Base-by-base conservation (phyloP, 2,113 vertebrate species). In the Chroicocephalus ridibundus region DNA sequence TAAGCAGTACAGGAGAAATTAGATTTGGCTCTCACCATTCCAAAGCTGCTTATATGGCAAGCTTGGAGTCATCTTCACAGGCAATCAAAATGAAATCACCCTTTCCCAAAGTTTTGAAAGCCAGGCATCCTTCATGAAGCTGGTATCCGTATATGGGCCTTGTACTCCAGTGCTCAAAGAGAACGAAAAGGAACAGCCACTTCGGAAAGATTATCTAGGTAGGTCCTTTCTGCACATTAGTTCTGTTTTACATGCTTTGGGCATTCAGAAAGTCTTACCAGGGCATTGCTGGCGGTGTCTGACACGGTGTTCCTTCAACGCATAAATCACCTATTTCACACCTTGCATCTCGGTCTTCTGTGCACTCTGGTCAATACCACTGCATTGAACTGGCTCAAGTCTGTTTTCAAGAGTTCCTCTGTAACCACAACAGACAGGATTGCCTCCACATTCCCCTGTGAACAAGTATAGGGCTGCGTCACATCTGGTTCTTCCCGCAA, bases 381-480 rank as follows among this genome's bases (percentile, higher is more conserved):
- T 27, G 42, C n/a, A 20, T 4, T 34, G 21, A 46, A 36, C 19
- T 3, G 26, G 32, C 60, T 68, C 47, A 71, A 70, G 69, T 26
- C 14, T 36, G 2, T 54, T 81, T 68, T 57, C 60, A 40, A 18
- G 49, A 65, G 24, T 6, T 77, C 11, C 5, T 49, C 75, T 20
- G 51, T 24, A 81, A 74, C 46, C 27, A 75, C 38, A 60, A 21
- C 22, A 77, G 72, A 4, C 21, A 38, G 4, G 19, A 80, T 9
- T 20, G 11, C 55, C 40, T 81, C 27, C 6, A 26, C 1, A 3
- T 27, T 64, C 24, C 70, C 34, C 74, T 3, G 0, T 10, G 44
- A 70, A 36, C 19, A 71, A 49, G 16, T 16, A 58, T 2, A 38
- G 49, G 27, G 44, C 40, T 71, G 21, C 6, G 1, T 25, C 36